These are phyloP conservation scores for Yponomeuta evonymella DNA, from an alignment of 2,888 invertebrate species.

Conservation along the genomic window DNA sequence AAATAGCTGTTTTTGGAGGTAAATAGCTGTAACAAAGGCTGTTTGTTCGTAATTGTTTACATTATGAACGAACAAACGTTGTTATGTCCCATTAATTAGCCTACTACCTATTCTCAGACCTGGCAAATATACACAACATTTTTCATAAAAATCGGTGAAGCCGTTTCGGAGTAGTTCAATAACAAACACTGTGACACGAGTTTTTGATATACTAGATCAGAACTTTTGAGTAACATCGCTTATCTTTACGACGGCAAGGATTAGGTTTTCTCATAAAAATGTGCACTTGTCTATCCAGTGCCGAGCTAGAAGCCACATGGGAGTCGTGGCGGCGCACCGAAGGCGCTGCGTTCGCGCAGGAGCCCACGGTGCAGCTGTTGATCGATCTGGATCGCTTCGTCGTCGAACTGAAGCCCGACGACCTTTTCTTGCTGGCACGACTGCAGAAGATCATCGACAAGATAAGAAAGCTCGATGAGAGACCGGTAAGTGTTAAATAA, in stretches of 20 bases:
- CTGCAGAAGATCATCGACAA: slow-evolving; percentile 22
- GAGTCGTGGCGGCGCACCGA: slow-evolving; percentile 54
- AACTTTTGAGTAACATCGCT: too few species aligned
- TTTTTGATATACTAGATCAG: too few species aligned
- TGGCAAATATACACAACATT: too few species aligned
- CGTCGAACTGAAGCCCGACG: slow-evolving; percentile 45
- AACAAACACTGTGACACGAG: too few species aligned
- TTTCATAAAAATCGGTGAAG: too few species aligned
- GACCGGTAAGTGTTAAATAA: not conserved
- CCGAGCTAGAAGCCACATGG: slow-evolving; percentile 47
- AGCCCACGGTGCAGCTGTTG: slow-evolving; percentile 36
- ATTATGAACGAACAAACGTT: too few species aligned
- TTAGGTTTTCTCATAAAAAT: not conserved
- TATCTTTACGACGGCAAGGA: too few species aligned
- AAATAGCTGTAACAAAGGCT: too few species aligned
- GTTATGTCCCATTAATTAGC: too few species aligned
- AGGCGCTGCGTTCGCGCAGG: slow-evolving; percentile 30
- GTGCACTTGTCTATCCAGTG: slow-evolving; percentile 27
- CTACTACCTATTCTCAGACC: too few species aligned
- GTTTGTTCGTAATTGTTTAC: too few species aligned
- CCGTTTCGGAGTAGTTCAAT: too few species aligned
- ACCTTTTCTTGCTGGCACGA: slow-evolving; percentile 32
- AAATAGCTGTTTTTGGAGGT: slow-evolving; percentile 21
- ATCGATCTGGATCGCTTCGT: slow-evolving; percentile 43
- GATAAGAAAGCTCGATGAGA: not conserved